phyloP scores from a whole-genome alignment of 23 tunicate species.

The Styela clava region DNA sequence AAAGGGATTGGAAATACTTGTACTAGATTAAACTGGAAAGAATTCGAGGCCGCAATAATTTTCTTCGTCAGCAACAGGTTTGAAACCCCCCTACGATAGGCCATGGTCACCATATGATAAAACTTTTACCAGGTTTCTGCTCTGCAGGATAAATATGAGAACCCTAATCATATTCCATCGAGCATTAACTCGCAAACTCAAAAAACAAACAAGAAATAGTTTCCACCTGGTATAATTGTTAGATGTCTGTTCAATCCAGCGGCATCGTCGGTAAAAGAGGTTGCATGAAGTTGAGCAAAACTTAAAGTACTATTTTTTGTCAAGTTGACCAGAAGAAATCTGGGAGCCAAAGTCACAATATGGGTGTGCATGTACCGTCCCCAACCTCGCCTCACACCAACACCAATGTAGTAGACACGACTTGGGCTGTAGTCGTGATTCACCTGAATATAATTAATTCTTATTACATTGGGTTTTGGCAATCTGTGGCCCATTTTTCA shows the following conservation, averaged over 20 bases:
- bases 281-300: slow-evolving; percentile 86
- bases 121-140: too few species aligned
- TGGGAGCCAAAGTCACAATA: slow-evolving; percentile 86
- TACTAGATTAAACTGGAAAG: too few species aligned
- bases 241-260: slow-evolving; percentile 58
- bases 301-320: slow-evolving; percentile 50
- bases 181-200: too few species aligned
- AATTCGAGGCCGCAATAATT: too few species aligned
- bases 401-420: slow-evolving; percentile 84
- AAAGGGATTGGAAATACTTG: too few species aligned
- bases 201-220: too few species aligned
- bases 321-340: slow-evolving; percentile 68
- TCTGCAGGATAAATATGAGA: too few species aligned
- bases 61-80: too few species aligned
- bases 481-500: neutral
- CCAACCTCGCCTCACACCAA: slow-evolving; percentile 89
- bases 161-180: too few species aligned
- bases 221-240: slow-evolving; percentile 81
- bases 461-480: too few species aligned
- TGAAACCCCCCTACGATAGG: too few species aligned
- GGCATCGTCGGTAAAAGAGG: slow-evolving; percentile 52
- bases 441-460: slow-evolving; percentile 29
- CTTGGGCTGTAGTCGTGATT: slow-evolving; percentile 64
- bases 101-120: too few species aligned
- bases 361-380: slow-evolving; percentile 92